Evolutionary conservation across 1,140 invertebrate genomes (phyloP), one percentile per base, ranked within the genome.

Genomic region (Dendroctonus ponderosae): DNA sequence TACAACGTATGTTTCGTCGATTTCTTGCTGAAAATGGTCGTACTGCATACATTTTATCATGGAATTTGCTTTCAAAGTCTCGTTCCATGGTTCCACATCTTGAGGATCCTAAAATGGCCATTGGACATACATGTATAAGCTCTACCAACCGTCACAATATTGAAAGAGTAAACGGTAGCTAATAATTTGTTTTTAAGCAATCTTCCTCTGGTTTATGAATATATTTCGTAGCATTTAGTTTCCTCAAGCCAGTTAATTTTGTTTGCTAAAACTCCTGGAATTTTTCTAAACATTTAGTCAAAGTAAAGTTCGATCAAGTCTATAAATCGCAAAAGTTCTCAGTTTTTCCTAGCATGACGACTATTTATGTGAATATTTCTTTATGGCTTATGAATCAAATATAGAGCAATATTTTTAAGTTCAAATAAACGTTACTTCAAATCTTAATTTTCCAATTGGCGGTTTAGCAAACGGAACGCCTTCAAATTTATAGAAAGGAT

Each of bases 1-100:
- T 11, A 77, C 71, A 9, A 38, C 40, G 52, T 76, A 69, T 54
- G 67, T 54, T 7, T 62, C 66, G 50, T 54, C 3, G 7, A 12
- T 8, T 50, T 67, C 58, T 56, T 54, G 66, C 42, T 26, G 59
- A 48, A 71, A 75, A 46, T 75, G 70, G 48, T 74, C 68, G 12
- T 71, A 75, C 56, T 77, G 75, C 42, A 77, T 68, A 59, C 75
- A 76, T 49, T 62, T 69, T 7, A 71, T 69, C 39, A 68, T 42
- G 7, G 60, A 70, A 50, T 67, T 71, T 11, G 74, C 73, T 54
- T 72, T 56, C 67, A 67, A 72, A 9, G 63, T 57, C n/a, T 72
- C 75, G 2, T 50, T 44, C 75, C 75, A 77, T 54, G 70, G 71
- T 66, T 77, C 56, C 51, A 57, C 7, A 9, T 71, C 71, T 43